Percentiles rank a stretch among this genome's conserved stretches.
These are phyloP conservation scores for Ormyrus labotus DNA, from an alignment of 2,888 invertebrate species.

Conservation along the genomic window DNA sequence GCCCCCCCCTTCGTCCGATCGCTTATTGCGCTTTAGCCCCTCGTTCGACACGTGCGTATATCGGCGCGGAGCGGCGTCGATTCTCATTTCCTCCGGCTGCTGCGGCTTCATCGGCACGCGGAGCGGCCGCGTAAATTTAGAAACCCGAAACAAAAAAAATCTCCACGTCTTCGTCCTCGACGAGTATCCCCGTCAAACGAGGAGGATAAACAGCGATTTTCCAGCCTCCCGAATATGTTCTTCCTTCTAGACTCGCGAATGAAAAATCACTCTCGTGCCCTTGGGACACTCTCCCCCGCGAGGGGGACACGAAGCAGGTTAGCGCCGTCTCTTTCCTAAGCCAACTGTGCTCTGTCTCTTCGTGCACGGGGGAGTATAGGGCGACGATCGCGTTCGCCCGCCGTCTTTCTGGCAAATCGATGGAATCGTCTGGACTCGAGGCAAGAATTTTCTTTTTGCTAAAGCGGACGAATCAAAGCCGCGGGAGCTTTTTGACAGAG, in stretches of 20 bases:
- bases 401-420: neutral
- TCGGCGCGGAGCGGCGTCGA: conserved; percentile 19
- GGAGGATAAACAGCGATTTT: neutral
- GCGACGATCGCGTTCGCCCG: neutral
- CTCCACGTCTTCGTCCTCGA: neutral
- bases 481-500: no score
- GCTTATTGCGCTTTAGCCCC: conserved; percentile 45
- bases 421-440: no score
- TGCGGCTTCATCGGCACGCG: neutral
- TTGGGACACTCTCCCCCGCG: neutral
- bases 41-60: neutral
- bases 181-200: neutral
- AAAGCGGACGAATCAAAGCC: no score
- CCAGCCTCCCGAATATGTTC: neutral
- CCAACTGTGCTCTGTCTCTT: neutral
- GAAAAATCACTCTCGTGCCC: conserved; percentile 31
- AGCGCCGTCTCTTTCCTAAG: conserved; percentile 35
- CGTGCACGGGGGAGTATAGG: conserved; percentile 18
- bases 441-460: no score
- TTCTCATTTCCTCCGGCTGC: conserved; percentile 34
- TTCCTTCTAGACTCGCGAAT: neutral
- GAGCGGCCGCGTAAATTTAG: neutral
- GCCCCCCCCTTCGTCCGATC: neutral
- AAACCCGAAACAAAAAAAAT: neutral
- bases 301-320: conserved; percentile 8